Evolutionary conservation across 2,113 vertebrate genomes (phyloP).

Genomic region (Reinhardtius hippoglossoides): DNA sequence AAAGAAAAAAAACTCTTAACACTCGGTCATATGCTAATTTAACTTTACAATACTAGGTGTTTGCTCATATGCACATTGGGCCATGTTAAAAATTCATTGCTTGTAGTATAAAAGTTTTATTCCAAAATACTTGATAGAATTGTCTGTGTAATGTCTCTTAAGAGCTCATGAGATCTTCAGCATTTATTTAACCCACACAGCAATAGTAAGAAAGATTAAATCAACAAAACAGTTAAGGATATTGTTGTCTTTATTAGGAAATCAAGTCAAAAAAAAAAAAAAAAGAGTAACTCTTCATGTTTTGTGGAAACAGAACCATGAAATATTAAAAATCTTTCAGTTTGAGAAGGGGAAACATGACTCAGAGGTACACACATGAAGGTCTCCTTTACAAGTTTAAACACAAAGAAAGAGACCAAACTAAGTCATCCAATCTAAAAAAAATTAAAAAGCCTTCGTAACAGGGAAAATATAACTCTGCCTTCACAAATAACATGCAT

Average conservation of each 20-base stretch:
- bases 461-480: constrained; percentile 45
- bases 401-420: constrained; percentile 70
- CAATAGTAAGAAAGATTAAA: not conserved
- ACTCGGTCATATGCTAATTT: no score
- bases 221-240: constrained; percentile 40
- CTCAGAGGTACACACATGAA: constrained; percentile 47
- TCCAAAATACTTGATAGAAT: not conserved
- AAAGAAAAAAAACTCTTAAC: no score
- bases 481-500: constrained; percentile 71
- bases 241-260: constrained; percentile 86
- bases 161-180: not conserved
- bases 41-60: not conserved
- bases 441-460: constrained; percentile 40
- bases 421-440: constrained; percentile 64
- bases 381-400: constrained; percentile 56
- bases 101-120: not conserved
- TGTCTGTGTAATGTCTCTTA: not conserved
- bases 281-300: constrained; percentile 54
- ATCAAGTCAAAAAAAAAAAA: constrained; percentile 79
- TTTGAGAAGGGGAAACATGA: constrained; percentile 39
- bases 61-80: not conserved
- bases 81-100: not conserved
- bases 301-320: constrained; percentile 66
- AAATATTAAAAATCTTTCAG: constrained; percentile 70
- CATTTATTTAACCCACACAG: not conserved